These are phyloP conservation scores for Enteromius afrohamiltoni DNA, from an alignment of 2,797 vertebrate genomes.

Conservation along the genomic window DNA sequence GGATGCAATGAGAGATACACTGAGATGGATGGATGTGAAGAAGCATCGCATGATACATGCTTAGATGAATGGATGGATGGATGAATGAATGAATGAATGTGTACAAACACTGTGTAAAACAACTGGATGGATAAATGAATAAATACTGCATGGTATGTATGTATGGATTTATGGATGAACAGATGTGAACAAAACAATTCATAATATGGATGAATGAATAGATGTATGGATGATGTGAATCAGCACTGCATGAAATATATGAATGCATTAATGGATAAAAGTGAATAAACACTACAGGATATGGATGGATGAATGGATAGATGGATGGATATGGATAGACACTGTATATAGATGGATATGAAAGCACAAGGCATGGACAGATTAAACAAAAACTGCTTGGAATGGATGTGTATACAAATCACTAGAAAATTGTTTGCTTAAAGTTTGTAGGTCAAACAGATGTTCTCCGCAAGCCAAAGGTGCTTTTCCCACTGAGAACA, in stretches of 20 bases:
- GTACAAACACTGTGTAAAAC: too few species aligned
- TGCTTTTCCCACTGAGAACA: slow-evolving; percentile 6
- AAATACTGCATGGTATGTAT: too few species aligned
- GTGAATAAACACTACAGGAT: background rate
- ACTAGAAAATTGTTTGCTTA: background rate
- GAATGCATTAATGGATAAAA: background rate
- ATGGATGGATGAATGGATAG: background rate
- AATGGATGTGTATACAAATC: background rate
- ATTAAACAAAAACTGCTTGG: background rate
- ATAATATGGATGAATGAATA: too few species aligned
- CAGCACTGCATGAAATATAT: too few species aligned
- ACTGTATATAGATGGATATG: background rate
- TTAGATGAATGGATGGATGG: too few species aligned
- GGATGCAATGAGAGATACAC: background rate
- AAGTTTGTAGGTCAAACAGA: slow-evolving; percentile 25
- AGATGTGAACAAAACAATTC: too few species aligned
- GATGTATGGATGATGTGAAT: too few species aligned
- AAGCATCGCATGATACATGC: too few species aligned
- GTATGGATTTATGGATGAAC: background rate
- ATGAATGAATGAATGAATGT: too few species aligned
- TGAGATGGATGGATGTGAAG: background rate
- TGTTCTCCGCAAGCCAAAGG: background rate
- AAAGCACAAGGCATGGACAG: background rate
- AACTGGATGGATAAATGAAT: too few species aligned
- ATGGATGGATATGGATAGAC: background rate